A percentile compares a stretch with the other conserved stretches of the same genome.
These are phyloP conservation scores for Drosophila recens DNA, from an alignment of 2,888 invertebrate genomes.

Conservation along the genomic window DNA sequence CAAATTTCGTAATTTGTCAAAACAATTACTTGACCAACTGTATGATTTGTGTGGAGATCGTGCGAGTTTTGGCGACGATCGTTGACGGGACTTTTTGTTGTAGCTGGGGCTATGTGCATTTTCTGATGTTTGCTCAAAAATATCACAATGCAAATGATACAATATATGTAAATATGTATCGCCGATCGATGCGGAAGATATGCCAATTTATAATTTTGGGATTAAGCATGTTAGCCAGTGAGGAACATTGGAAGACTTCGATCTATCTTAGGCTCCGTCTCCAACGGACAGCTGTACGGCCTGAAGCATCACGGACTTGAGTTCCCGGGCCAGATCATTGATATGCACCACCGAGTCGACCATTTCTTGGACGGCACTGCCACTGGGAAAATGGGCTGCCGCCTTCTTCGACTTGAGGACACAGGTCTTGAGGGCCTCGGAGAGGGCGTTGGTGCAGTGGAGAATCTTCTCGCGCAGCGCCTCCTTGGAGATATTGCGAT, in stretches of 20 bases:
- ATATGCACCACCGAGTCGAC: constrained; percentile 95
- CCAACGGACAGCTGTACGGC: constrained; percentile 86
- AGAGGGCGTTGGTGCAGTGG: constrained; percentile 92
- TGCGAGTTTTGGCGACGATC: constrained; percentile 45
- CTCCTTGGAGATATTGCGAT: constrained; percentile 92
- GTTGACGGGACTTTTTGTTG: neutral
- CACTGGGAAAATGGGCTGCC: constrained; percentile 96
- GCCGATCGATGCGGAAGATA: constrained; percentile 53
- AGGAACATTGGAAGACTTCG: constrained; percentile 80
- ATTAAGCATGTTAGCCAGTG: constrained; percentile 45
- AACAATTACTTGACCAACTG: neutral
- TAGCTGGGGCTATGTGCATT: constrained; percentile 49
- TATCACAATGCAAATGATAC: constrained; percentile 69
- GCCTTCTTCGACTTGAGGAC: constrained; percentile 96
- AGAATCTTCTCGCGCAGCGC: constrained; percentile 91
- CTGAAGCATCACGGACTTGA: constrained; percentile 91
- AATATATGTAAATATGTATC: neutral
- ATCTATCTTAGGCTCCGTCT: constrained; percentile 57
- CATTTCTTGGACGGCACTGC: constrained; percentile 96
- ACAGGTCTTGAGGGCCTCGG: constrained; percentile 92
- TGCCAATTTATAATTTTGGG: constrained; percentile 52
- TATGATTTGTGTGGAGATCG: constrained; percentile 36
- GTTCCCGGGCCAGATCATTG: constrained; percentile 92
- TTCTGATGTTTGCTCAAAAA: constrained; percentile 68
- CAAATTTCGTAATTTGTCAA: neutral